Conservation (phyloP, 2,797 vertebrate genomes). For the Parambassis ranga region DNA sequence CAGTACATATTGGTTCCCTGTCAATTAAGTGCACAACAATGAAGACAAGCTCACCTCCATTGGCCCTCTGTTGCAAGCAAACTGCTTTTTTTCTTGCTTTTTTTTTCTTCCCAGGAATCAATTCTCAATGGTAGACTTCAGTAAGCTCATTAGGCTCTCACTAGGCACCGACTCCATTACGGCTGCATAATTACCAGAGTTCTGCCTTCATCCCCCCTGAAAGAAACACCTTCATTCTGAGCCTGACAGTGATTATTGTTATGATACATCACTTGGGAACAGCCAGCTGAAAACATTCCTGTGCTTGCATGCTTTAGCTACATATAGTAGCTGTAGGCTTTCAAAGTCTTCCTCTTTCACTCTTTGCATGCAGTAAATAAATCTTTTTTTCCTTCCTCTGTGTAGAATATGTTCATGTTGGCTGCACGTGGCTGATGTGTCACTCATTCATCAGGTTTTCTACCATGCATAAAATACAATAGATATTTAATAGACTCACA, state of each 20-base stretch:
- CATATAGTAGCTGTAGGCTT: constrained; percentile 6
- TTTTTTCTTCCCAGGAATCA: constrained; percentile 69
- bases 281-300: constrained; percentile 51
- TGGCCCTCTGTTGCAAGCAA: constrained; percentile 63
- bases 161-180: constrained; percentile 76
- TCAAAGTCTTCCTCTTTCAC: constrained; percentile 8
- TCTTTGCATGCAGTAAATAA: neutral
- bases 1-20: constrained; percentile 62
- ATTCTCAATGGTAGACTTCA: constrained; percentile 80
- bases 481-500: constrained; percentile 46
- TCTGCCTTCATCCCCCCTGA: constrained; percentile 71
- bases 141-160: constrained; percentile 84
- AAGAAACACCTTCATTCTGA: constrained; percentile 74
- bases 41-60: constrained; percentile 75
- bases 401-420: constrained; percentile 22
- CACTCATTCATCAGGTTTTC: constrained; percentile 26
- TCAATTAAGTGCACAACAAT: constrained; percentile 82
- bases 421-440: constrained; percentile 25
- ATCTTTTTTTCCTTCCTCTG: neutral
- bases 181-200: constrained; percentile 80
- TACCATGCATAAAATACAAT: constrained; percentile 31
- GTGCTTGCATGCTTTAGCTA: constrained; percentile 6
- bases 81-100: constrained; percentile 24
- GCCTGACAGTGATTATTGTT: constrained; percentile 80
- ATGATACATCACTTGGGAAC: constrained; percentile 74